Conservation (phyloP, 92 coral and sea anemone species). For the Porites lobata region DNA sequence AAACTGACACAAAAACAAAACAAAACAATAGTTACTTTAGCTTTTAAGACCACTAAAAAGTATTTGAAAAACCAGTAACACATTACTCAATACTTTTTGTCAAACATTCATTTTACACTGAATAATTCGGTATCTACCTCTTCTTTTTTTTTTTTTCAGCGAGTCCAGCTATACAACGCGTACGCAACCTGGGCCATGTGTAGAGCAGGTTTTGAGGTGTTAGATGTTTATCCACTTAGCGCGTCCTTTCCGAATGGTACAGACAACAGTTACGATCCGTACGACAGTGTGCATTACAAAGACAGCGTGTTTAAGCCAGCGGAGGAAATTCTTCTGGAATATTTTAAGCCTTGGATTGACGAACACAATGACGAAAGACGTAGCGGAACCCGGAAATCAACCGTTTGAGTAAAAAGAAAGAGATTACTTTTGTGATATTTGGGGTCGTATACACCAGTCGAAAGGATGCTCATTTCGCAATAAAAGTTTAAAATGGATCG, state of each 20-base stretch:
- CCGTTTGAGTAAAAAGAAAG: neutral
- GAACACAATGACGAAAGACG: neutral
- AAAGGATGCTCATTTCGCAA: too few species aligned
- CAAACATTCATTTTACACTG: neutral
- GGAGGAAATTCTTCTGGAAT: conserved; percentile 48
- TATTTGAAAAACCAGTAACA: too few species aligned
- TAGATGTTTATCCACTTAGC: conserved; percentile 70
- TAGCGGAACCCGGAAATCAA: neutral
- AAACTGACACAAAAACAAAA: too few species aligned
- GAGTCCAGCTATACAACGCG: conserved; percentile 70
- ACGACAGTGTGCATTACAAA: conserved; percentile 69
- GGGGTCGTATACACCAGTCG: too few species aligned
- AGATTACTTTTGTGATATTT: neutral
- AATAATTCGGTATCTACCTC: neutral
- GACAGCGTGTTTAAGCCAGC: conserved; percentile 56
- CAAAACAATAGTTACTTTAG: too few species aligned
- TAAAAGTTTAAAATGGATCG: too few species aligned
- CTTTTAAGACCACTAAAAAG: too few species aligned
- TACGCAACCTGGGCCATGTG: conserved; percentile 75
- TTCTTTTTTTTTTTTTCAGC: conserved; percentile 45
- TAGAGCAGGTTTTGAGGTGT: conserved; percentile 63
- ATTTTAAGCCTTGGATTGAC: conserved; percentile 21
- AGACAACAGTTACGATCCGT: conserved; percentile 35
- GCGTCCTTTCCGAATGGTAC: conserved; percentile 71
- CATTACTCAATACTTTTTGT: too few species aligned